A percentile compares a stretch with the other conserved stretches of the same genome.
phyloP scores from a whole-genome alignment of 92 coral and sea anemone species.

The Galaxea fascicularis region DNA sequence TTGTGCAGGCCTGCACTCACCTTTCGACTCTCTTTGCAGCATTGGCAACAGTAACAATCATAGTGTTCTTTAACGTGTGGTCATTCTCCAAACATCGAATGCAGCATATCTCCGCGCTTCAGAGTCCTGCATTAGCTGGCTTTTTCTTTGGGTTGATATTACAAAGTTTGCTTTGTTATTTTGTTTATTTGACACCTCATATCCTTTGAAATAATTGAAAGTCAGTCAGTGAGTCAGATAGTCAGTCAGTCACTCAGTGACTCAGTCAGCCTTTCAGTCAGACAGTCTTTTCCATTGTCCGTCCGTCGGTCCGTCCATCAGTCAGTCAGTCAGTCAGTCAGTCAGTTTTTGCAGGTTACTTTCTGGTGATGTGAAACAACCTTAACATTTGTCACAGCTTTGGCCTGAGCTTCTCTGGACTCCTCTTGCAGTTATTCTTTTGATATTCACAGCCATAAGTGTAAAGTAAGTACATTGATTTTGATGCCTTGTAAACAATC shows the following conservation, averaged over 20 bases:
- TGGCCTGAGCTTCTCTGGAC: conserved; percentile 88
- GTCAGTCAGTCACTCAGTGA: too few relatives aligned
- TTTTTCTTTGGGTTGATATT: conserved; percentile 88
- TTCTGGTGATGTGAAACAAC: background rate
- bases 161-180: conserved; percentile 81
- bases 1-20: conserved; percentile 54
- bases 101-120: conserved; percentile 83
- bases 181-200: conserved; percentile 78
- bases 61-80: conserved; percentile 61
- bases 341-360: background rate
- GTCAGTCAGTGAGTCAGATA: too few relatives aligned
- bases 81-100: conserved; percentile 79
- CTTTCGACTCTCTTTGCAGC: conserved; percentile 57
- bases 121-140: conserved; percentile 88
- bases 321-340: too few relatives aligned
- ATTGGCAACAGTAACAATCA: conserved; percentile 27
- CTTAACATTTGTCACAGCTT: conserved; percentile 65
- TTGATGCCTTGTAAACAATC: too few relatives aligned
- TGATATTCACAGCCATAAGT: conserved; percentile 36
- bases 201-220: conserved; percentile 70
- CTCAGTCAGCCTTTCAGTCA: too few relatives aligned
- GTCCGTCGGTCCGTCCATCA: too few relatives aligned
- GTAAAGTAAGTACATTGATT: conserved; percentile 56
- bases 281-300: too few relatives aligned
- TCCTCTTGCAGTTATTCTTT: conserved; percentile 40